A percentile compares a stretch with the other conserved stretches of the same genome.
phyloP scores from a whole-genome alignment of 1,140 invertebrate species.

The Halictus rubicundus region DNA sequence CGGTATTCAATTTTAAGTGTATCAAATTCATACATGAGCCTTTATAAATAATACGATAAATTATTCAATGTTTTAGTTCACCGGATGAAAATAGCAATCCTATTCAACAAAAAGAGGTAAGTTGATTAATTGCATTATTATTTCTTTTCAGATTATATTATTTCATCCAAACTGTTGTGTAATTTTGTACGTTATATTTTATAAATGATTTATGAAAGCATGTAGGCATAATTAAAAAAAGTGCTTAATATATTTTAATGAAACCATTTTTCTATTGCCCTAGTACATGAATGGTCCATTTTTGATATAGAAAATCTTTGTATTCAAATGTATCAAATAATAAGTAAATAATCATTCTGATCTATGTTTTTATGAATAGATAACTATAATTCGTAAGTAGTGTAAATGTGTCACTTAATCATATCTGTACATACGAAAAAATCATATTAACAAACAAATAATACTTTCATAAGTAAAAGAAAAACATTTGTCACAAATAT shows the following conservation, averaged over 20 bases:
- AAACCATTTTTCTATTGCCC: not conserved
- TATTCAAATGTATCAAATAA: too few species aligned
- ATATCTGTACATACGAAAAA: not conserved
- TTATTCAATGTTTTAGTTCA: conserved; percentile 57
- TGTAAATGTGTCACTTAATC: not conserved
- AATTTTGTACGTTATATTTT: conserved; percentile 7
- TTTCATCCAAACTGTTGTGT: not conserved
- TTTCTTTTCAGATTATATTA: not conserved
- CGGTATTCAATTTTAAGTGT: not conserved
- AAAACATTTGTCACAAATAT: not conserved
- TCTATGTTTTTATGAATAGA: not conserved
- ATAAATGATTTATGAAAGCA: not conserved
- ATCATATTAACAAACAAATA: not conserved
- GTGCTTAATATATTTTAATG: not conserved
- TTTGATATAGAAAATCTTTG: not conserved
- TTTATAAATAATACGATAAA: not conserved
- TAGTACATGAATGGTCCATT: not conserved
- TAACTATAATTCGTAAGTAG: not conserved
- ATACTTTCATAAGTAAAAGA: not conserved
- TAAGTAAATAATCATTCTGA: too few species aligned
- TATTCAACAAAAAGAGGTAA: conserved; percentile 65
- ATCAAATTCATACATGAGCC: not conserved
- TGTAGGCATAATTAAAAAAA: not conserved
- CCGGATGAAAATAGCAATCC: conserved; percentile 74
- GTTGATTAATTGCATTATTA: conserved; percentile 5